Conservation (phyloP, 2,797 vertebrate species). For the Austrolebias charrua region DNA sequence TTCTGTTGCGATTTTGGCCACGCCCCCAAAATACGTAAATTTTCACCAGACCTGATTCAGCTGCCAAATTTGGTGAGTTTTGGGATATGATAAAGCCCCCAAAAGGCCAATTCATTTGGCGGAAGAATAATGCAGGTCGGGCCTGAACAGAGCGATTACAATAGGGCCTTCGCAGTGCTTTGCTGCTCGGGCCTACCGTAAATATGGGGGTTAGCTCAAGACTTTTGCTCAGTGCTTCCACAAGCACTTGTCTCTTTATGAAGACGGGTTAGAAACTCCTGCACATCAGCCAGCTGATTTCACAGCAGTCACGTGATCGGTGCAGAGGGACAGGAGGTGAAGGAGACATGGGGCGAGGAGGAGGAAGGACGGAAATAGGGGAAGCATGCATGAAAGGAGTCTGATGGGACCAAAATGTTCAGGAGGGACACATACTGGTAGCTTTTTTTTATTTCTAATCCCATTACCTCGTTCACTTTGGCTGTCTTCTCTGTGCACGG, state of each 20-base stretch:
- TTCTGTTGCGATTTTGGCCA: too few species aligned
- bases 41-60: too few species aligned
- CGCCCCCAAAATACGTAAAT: too few species aligned
- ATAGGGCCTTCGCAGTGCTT: too few species aligned
- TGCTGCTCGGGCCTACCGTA: too few species aligned
- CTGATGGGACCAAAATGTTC: slow-evolving; percentile 36
- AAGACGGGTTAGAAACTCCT: slow-evolving; percentile 74
- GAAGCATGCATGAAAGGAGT: slow-evolving; percentile 14
- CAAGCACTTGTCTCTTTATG: slow-evolving; percentile 62
- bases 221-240: slow-evolving; percentile 29
- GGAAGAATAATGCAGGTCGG: too few species aligned
- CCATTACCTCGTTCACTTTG: slow-evolving; percentile 34
- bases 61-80: too few species aligned
- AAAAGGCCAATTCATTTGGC: too few species aligned
- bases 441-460: slow-evolving; percentile 48
- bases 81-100: too few species aligned
- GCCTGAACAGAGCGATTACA: too few species aligned
- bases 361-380: slow-evolving; percentile 4
- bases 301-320: slow-evolving; percentile 80
- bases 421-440: slow-evolving; percentile 41
- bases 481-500: slow-evolving; percentile 22
- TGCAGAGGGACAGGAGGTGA: slow-evolving; percentile 74
- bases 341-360: slow-evolving; percentile 51
- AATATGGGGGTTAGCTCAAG: neutral
- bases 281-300: slow-evolving; percentile 84